These are phyloP conservation scores for Diplodus sargus DNA, from an alignment of 2,797 vertebrate species.

Conservation along the genomic window DNA sequence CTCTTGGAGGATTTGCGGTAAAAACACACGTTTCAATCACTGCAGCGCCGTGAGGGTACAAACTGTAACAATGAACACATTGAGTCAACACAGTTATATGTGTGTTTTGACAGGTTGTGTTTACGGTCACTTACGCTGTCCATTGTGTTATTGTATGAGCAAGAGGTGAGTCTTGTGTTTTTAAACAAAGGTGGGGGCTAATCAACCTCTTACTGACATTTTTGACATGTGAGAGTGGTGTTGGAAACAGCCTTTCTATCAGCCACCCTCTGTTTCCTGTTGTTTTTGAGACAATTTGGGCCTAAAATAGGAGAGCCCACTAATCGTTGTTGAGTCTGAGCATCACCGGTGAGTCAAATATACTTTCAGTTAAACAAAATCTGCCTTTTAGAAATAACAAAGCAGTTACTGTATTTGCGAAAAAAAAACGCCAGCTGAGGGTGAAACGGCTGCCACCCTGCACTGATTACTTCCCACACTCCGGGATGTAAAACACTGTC, in stretches of 20 bases:
- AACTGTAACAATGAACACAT: slow-evolving; percentile 5
- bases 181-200: slow-evolving; percentile 73
- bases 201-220: slow-evolving; percentile 75
- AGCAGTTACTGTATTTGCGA: slow-evolving; percentile 64
- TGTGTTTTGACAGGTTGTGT: slow-evolving; percentile 45
- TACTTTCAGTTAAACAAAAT: slow-evolving; percentile 66
- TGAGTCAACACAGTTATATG: slow-evolving; percentile 39
- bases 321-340: slow-evolving; percentile 79
- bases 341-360: slow-evolving; percentile 61
- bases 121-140: slow-evolving; percentile 41
- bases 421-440: slow-evolving; percentile 51
- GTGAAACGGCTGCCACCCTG: slow-evolving; percentile 55
- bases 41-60: neutral
- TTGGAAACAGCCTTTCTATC: slow-evolving; percentile 82
- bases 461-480: slow-evolving; percentile 64
- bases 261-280: slow-evolving; percentile 84
- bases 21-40: neutral
- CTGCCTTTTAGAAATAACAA: slow-evolving; percentile 66
- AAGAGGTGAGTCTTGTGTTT: slow-evolving; percentile 66
- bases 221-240: slow-evolving; percentile 78
- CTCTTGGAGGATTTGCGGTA: neutral
- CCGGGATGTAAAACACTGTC: slow-evolving; percentile 45
- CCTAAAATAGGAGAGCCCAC: slow-evolving; percentile 69
- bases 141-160: slow-evolving; percentile 51
- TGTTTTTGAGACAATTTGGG: slow-evolving; percentile 76